Base-by-base conservation (phyloP, 30 jellyfish, hydroid and myxozoan genomes). In the Pseudorhiza aurosa region DNA sequence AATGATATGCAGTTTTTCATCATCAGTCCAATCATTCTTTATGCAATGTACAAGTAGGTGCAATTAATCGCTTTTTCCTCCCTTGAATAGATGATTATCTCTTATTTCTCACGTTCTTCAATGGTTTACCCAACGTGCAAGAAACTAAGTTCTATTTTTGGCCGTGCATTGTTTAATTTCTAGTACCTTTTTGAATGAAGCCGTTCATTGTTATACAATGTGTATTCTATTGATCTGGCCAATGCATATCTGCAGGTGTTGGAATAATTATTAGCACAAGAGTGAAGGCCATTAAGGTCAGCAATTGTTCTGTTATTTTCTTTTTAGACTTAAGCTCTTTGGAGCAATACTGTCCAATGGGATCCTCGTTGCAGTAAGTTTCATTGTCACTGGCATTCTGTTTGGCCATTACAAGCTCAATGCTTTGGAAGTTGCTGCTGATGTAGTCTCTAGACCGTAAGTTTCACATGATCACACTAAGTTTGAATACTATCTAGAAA, bases 1-100 rank as follows among this genome's bases (percentile, higher is more conserved):
- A 93, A 93, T 57, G 99, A 93, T 87, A 93, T 93, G 99, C 99
- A 93, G 65, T 93, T 93, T 68, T 93, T 64, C 84, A 60, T 93
- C 80, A 76, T 93, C 60, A 82, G 96, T 27, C 99, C 99, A 11
- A 57, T 87, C 24, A 57, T 93, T n/a, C 65, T 93, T 22, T 79
- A 53, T 70, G 24, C 56, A 7, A 62, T 88, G 91, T 83, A 84
- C 92, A 25, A 75, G 99, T 93, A 58, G 63, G 99, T 2, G n/a
- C n/a, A n/a, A n/a, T n/a, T n/a, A n/a, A n/a, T n/a, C n/a, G n/a
- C n/a, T n/a, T n/a, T n/a, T n/a, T n/a, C n/a, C n/a, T n/a, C n/a
- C n/a, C n/a, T n/a, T n/a, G n/a, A n/a, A n/a, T n/a, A n/a, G n/a
- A n/a, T n/a, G n/a, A n/a, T n/a, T n/a, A n/a, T n/a, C n/a, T n/a